Evolutionary conservation across 2,113 vertebrate genomes (phyloP).

Genomic region (Hemicordylus capensis): DNA sequence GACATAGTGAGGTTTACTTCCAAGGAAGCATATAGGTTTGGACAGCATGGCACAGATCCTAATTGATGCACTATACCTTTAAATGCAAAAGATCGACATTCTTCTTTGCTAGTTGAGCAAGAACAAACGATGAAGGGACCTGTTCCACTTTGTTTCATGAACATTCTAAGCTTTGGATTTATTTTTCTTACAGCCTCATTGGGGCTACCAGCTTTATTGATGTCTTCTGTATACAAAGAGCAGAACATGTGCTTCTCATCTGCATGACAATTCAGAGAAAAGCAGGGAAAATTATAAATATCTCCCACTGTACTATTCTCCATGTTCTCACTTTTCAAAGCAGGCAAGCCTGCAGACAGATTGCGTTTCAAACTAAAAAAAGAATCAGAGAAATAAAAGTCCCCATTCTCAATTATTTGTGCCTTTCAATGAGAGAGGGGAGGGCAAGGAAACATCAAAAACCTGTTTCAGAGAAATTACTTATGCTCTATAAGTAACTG

Average conservation of each 20-base stretch:
- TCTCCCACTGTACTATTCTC: neutral
- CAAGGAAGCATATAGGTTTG: no score
- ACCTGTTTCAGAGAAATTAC: no score
- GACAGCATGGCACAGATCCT: conserved; percentile 34
- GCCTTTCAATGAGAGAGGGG: neutral
- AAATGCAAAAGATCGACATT: conserved; percentile 37
- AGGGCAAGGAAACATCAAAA: no score
- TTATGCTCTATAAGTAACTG: no score
- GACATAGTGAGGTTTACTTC: no score
- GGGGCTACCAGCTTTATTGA: conserved; percentile 12
- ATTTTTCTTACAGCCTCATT: neutral
- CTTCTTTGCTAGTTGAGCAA: conserved; percentile 53
- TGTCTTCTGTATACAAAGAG: conserved; percentile 23
- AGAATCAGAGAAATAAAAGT: conserved; percentile 27
- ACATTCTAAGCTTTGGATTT: conserved; percentile 37
- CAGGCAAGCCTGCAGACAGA: conserved; percentile 11
- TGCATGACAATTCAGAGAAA: conserved; percentile 5
- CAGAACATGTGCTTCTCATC: conserved; percentile 19
- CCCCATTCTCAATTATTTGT: conserved; percentile 10
- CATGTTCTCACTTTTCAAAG: conserved; percentile 9
- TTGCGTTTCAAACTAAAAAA: conserved; percentile 15
- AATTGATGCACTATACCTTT: conserved; percentile 60
- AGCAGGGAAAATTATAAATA: conserved; percentile 9
- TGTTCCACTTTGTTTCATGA: conserved; percentile 58
- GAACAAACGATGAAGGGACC: conserved; percentile 49